These are phyloP conservation scores for Helicolenus hilgendorfi DNA, from an alignment of 2,797 vertebrate species.

Conservation along the genomic window DNA sequence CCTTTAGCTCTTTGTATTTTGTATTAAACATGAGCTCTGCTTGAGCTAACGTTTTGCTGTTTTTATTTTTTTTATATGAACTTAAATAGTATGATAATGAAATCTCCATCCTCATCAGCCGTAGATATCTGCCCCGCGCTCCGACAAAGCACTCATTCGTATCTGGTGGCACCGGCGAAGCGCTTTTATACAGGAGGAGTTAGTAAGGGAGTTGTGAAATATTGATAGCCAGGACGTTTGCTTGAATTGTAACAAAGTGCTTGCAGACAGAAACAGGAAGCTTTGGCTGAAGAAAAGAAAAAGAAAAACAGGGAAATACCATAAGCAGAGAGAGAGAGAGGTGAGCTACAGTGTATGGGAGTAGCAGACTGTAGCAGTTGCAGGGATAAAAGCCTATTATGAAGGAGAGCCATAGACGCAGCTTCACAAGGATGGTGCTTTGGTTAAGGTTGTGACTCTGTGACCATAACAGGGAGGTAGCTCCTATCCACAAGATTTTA, in stretches of 20 bases:
- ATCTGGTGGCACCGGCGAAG: slow-evolving; percentile 34
- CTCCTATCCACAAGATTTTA: slow-evolving; percentile 37
- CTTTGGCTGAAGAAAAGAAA: slow-evolving; percentile 36
- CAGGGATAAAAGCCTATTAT: slow-evolving; percentile 59
- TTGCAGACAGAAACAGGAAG: slow-evolving; percentile 52
- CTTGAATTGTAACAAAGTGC: slow-evolving; percentile 77
- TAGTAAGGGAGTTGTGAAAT: slow-evolving; percentile 78
- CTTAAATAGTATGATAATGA: slow-evolving; percentile 56
- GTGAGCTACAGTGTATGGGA: slow-evolving; percentile 44
- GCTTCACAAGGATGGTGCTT: slow-evolving; percentile 18
- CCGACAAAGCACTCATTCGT: slow-evolving; percentile 63
- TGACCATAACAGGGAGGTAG: slow-evolving; percentile 26
- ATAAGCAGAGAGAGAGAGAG: neutral
- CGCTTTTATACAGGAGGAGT: slow-evolving; percentile 36
- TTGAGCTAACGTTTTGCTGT: slow-evolving; percentile 38
- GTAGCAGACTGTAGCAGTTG: slow-evolving; percentile 53
- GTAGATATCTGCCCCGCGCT: slow-evolving; percentile 38
- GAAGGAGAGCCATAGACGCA: slow-evolving; percentile 19
- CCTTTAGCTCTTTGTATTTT: slow-evolving; percentile 27
- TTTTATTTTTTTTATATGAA: slow-evolving; percentile 6
- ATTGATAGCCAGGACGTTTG: slow-evolving; percentile 80
- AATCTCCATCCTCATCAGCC: slow-evolving; percentile 53
- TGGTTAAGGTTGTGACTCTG: slow-evolving; percentile 47
- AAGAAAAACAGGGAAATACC: slow-evolving; percentile 38
- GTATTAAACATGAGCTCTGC: slow-evolving; percentile 43